A percentile compares a stretch with the other conserved stretches of the same genome.
These are phyloP conservation scores for Suricata suricatta DNA, from an alignment of 2,113 vertebrate species.

Conservation along the genomic window DNA sequence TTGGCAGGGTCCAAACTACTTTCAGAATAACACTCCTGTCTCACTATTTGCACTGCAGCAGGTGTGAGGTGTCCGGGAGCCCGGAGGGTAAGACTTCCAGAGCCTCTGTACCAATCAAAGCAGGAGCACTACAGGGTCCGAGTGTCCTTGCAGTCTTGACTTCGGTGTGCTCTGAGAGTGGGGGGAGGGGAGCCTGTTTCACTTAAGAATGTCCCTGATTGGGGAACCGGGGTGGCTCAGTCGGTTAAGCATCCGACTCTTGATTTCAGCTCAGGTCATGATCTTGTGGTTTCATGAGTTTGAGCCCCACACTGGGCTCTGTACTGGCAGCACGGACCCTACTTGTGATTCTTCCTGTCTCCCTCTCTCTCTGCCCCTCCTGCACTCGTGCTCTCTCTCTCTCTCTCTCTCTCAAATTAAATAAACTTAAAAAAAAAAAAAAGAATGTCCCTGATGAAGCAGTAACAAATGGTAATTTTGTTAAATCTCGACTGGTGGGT, in stretches of 20 bases:
- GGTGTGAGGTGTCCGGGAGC: neutral
- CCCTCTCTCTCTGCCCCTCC: too few species aligned
- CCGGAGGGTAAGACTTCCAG: neutral
- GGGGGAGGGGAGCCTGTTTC: neutral
- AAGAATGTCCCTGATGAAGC: neutral
- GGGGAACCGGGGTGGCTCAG: too few species aligned
- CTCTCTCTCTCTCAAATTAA: too few species aligned
- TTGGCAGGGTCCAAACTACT: neutral
- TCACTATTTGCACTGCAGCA: neutral
- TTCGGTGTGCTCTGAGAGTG: accelerated
- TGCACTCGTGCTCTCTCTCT: too few species aligned
- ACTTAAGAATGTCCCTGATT: neutral
- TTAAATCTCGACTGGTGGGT: neutral
- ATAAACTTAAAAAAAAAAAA: too few species aligned
- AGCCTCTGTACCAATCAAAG: neutral
- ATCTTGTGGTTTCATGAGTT: too few species aligned
- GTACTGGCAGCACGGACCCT: too few species aligned
- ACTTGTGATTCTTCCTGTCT: too few species aligned
- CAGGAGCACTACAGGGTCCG: neutral
- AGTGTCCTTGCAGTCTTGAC: neutral
- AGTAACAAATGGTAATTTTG: neutral
- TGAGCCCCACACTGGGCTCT: too few species aligned
- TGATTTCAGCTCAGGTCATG: too few species aligned
- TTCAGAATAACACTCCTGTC: neutral
- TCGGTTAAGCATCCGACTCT: too few species aligned